Conservation (phyloP, 2,888 invertebrate species). For the Mesorhabditis belari region DNA sequence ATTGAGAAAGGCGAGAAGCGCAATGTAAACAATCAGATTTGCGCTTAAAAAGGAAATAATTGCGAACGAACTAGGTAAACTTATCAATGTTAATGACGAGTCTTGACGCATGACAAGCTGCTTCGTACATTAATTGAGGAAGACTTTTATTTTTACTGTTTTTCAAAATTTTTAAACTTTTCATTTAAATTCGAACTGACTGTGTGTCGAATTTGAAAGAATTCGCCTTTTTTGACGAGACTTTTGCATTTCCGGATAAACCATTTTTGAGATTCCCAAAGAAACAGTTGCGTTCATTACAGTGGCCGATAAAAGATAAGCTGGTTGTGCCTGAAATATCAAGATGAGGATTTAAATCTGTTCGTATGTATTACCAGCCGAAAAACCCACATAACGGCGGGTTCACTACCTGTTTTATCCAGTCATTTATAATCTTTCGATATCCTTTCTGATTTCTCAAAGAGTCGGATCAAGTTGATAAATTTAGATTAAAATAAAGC, state of each 20-base stretch:
- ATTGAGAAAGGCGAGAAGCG: not conserved
- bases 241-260: constrained; percentile 80
- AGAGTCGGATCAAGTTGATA: too few relatives aligned
- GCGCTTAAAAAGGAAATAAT: constrained; percentile 10
- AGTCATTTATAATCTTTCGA: too few relatives aligned
- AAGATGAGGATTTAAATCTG: not conserved
- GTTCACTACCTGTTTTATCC: too few relatives aligned
- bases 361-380: not conserved
- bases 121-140: not conserved
- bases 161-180: too few relatives aligned
- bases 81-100: not conserved
- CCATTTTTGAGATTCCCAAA: constrained; percentile 78
- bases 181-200: too few relatives aligned
- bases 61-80: not conserved
- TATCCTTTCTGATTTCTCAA: too few relatives aligned
- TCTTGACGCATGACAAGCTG: not conserved
- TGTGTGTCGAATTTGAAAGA: too few relatives aligned
- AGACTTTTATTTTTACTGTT: not conserved
- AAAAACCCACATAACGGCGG: not conserved
- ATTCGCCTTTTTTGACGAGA: constrained; percentile 70
- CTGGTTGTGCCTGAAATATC: constrained; percentile 62
- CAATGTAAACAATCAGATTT: not conserved
- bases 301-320: constrained; percentile 81
- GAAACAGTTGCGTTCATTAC: constrained; percentile 94
- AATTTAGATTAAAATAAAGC: not conserved